A percentile compares a stretch with the other conserved stretches of the same genome.
phyloP scores from a whole-genome alignment of 2,113 vertebrate genomes.

The Calypte anna region DNA sequence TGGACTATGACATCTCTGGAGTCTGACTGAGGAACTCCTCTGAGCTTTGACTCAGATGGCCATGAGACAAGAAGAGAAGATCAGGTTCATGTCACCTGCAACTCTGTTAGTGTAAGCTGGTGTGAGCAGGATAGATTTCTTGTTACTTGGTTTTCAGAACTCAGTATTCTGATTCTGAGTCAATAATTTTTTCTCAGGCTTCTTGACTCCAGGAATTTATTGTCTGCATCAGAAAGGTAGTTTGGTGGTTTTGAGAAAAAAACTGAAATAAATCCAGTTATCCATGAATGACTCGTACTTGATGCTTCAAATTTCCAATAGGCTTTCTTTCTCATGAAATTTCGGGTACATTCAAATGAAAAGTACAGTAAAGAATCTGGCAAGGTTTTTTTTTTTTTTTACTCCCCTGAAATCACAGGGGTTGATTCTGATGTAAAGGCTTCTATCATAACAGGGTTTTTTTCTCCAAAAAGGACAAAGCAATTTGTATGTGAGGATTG shows the following conservation, averaged over 20 bases:
- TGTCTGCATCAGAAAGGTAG: not conserved
- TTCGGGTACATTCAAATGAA: not conserved
- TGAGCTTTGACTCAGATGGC: not conserved
- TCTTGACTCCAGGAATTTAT: not conserved
- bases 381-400: not conserved
- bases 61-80: not conserved
- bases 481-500: not conserved
- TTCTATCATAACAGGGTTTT: not conserved
- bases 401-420: not conserved
- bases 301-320: not conserved
- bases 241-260: not conserved
- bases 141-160: not conserved
- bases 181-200: not conserved
- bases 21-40: not conserved
- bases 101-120: accelerated
- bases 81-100: not conserved
- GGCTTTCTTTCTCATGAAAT: not conserved
- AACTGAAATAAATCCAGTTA: not conserved
- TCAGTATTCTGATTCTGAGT: not conserved
- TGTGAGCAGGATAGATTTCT: not conserved
- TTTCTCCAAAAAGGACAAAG: not conserved
- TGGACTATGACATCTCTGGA: not conserved
- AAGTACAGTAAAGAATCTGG: not conserved
- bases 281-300: not conserved
- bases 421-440: not conserved